phyloP scores from a whole-genome alignment of 2,888 invertebrate genomes.

The Drosophila paracracens region DNA sequence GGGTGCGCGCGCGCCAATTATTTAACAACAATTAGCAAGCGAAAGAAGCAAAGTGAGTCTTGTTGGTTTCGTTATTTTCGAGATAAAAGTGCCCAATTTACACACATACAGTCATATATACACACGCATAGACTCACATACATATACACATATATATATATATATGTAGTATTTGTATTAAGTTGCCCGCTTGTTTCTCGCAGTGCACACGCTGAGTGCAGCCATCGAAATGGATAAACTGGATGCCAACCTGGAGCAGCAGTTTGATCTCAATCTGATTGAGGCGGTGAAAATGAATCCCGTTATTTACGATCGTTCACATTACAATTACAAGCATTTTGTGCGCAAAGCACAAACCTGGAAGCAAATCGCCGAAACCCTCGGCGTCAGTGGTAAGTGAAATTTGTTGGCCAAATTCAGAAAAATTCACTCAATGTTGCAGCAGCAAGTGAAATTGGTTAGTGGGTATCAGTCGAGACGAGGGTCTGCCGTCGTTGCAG shows the following conservation, averaged over 20 bases:
- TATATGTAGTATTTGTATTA: slow-evolving; percentile 34
- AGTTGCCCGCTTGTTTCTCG: slow-evolving; percentile 25
- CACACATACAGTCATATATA: slow-evolving; percentile 9
- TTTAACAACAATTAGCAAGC: slow-evolving; percentile 76
- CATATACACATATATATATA: slow-evolving; percentile 4
- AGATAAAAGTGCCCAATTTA: slow-evolving; percentile 50
- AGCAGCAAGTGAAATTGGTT: slow-evolving; percentile 62
- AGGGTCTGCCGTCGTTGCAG: slow-evolving; percentile 43
- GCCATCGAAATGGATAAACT: slow-evolving; percentile 81
- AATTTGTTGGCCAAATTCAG: slow-evolving; percentile 32
- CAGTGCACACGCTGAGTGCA: slow-evolving; percentile 77
- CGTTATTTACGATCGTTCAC: slow-evolving; percentile 83
- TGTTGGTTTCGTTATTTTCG: slow-evolving; percentile 18
- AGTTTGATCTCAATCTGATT: slow-evolving; percentile 82
- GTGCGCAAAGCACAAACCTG: slow-evolving; percentile 83
- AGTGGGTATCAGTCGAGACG: slow-evolving; percentile 28
- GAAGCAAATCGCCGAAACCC: slow-evolving; percentile 83
- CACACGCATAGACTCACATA: background rate
- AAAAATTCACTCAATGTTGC: slow-evolving; percentile 2
- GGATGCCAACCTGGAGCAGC: slow-evolving; percentile 83
- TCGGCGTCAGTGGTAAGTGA: slow-evolving; percentile 82
- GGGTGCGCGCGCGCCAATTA: slow-evolving; percentile 80
- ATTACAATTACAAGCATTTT: slow-evolving; percentile 83
- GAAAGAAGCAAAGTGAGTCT: slow-evolving; percentile 79
- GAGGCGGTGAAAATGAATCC: slow-evolving; percentile 83